A percentile compares a stretch with the other conserved stretches of the same genome.
Conservation (phyloP, 1,140 invertebrate species). For the Laupala kohalensis region DNA sequence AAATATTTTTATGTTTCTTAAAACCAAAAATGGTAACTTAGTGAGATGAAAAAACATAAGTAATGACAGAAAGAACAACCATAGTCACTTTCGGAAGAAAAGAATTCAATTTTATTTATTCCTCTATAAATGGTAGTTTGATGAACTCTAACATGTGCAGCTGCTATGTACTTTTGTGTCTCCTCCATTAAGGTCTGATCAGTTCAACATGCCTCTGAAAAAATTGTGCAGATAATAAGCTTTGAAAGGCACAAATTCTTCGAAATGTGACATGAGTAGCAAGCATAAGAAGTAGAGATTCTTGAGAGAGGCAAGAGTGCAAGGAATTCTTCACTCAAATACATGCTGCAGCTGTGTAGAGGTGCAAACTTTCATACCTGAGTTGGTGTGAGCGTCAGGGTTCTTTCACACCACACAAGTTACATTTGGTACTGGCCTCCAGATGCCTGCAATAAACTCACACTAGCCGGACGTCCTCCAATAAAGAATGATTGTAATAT, state of each 20-base stretch:
- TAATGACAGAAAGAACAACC: no score
- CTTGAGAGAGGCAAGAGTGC: not conserved
- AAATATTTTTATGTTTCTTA: no score
- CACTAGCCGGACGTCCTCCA: slow-evolving; percentile 12
- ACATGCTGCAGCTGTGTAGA: not conserved
- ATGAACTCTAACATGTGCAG: no score
- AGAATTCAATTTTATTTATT: no score
- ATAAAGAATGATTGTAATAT: slow-evolving; percentile 2
- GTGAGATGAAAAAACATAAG: no score
- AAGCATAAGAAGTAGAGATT: not conserved
- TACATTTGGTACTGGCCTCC: slow-evolving; percentile 1
- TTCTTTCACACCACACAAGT: not conserved
- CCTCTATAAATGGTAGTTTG: no score
- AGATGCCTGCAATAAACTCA: slow-evolving; percentile 8
- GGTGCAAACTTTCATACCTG: not conserved
- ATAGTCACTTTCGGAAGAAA: no score
- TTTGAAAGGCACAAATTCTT: not conserved
- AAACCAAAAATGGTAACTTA: no score
- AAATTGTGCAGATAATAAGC: not conserved
- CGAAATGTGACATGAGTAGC: not conserved
- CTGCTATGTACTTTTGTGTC: no score
- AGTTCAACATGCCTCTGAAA: not conserved
- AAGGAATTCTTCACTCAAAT: not conserved
- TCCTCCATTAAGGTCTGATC: no score
- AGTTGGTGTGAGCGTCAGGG: not conserved